phyloP scores from a whole-genome alignment of 1,140 invertebrate species.

The Amyelois transitella region DNA sequence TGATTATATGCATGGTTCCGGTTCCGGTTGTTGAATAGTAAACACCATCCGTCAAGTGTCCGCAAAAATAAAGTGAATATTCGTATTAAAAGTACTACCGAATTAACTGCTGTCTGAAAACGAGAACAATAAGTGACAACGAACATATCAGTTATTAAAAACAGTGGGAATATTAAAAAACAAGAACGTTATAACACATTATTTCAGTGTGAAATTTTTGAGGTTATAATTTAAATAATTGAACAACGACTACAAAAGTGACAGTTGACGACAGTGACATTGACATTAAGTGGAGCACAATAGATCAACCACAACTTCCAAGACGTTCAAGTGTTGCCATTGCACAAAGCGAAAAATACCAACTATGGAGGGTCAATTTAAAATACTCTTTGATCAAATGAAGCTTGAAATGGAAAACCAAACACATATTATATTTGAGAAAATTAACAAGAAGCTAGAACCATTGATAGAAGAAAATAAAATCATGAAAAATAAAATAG shows the following conservation, averaged over 20 bases:
- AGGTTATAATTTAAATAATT: neutral
- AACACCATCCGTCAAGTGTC: no score
- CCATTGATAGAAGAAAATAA: no score
- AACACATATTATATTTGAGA: slow-evolving; percentile 21
- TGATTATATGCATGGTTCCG: no score
- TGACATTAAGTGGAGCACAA: neutral
- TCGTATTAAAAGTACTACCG: no score
- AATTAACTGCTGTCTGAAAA: no score
- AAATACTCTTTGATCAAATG: slow-evolving; percentile 23
- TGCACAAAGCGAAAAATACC: slow-evolving; percentile 1
- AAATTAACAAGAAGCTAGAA: slow-evolving; percentile 23
- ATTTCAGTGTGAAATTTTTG: neutral
- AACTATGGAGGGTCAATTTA: slow-evolving; percentile 26
- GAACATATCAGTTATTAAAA: neutral
- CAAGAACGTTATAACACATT: neutral
- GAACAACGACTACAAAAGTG: neutral
- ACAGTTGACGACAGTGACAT: neutral
- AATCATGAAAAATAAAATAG: slow-evolving; percentile 23
- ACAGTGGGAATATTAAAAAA: neutral
- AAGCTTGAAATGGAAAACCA: slow-evolving; percentile 25
- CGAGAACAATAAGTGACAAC: neutral
- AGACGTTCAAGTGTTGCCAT: slow-evolving; percentile 12
- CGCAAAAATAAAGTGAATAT: no score
- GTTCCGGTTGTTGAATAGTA: no score
- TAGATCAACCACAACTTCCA: neutral